Percentiles rank a stretch among this genome's conserved stretches.
Evolutionary conservation across 2,797 vertebrate genomes (phyloP).

Genomic region (Hyperoplus lanceolatus): DNA sequence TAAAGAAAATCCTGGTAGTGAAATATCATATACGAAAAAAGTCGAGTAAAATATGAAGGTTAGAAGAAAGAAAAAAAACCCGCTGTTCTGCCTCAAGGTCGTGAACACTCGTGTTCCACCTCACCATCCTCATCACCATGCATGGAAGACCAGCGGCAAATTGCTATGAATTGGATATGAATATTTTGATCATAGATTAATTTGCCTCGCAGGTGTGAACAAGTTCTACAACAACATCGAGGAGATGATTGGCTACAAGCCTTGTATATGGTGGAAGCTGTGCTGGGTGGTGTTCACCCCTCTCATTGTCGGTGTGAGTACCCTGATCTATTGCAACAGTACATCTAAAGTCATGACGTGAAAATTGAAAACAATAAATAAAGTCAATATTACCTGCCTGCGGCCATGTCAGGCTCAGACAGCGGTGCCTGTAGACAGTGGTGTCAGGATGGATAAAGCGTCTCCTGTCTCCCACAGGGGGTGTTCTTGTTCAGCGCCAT

Average conservation of each 20-base stretch:
- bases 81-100: conserved; percentile 62
- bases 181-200: conserved; percentile 66
- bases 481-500: conserved; percentile 98
- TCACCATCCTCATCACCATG: conserved; percentile 66
- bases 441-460: conserved; percentile 77
- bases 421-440: conserved; percentile 42
- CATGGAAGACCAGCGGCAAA: conserved; percentile 64
- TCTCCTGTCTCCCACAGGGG: conserved; percentile 88
- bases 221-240: conserved; percentile 98
- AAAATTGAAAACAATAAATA: conserved; percentile 70
- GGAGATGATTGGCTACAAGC: conserved; percentile 98
- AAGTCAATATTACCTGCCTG: conserved; percentile 76
- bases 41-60: conserved; percentile 14
- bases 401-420: conserved; percentile 54
- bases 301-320: conserved; percentile 95
- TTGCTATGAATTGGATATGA: conserved; percentile 76
- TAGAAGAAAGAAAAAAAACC: conserved; percentile 27
- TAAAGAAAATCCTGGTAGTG: background rate
- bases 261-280: conserved; percentile 98
- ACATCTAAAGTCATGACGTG: conserved; percentile 68
- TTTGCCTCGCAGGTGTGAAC: conserved; percentile 91
- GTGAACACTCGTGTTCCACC: conserved; percentile 54
- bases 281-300: conserved; percentile 99
- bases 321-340: conserved; percentile 47
- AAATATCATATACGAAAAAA: background rate